These are phyloP conservation scores for Ramphastos sulfuratus DNA, from an alignment of 2,113 vertebrate species.

Conservation along the genomic window DNA sequence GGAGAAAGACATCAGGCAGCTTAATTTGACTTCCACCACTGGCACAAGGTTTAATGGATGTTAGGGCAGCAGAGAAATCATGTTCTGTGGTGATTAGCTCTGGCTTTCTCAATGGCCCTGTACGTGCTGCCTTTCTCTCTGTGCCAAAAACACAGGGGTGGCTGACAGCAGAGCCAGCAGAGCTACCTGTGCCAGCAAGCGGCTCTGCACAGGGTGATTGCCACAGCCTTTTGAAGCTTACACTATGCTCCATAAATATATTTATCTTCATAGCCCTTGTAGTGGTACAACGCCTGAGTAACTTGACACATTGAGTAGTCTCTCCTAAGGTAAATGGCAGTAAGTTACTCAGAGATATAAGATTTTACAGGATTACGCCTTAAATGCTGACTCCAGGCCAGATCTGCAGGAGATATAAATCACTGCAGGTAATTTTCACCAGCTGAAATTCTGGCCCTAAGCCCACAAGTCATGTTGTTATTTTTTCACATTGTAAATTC, in stretches of 20 bases:
- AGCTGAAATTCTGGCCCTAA: conserved; percentile 57
- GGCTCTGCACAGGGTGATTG: neutral
- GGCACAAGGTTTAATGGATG: conserved; percentile 43
- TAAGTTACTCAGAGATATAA: conserved; percentile 2
- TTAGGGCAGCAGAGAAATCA: conserved; percentile 15
- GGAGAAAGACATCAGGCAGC: conserved; percentile 16
- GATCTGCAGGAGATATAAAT: conserved; percentile 60
- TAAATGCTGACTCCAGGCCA: conserved; percentile 25
- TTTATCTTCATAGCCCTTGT: neutral
- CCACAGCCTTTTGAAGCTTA: neutral
- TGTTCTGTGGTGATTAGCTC: conserved; percentile 21
- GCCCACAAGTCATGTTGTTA: conserved; percentile 40
- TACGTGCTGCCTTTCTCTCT: neutral
- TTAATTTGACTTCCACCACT: conserved; percentile 43
- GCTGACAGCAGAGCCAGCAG: neutral
- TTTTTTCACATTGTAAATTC: conserved; percentile 70
- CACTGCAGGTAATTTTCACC: conserved; percentile 64
- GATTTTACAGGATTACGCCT: conserved; percentile 8
- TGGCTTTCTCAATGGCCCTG: neutral
- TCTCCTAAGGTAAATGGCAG: neutral
- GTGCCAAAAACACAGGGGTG: neutral
- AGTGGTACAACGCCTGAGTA: neutral
- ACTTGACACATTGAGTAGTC: neutral
- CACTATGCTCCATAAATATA: neutral
- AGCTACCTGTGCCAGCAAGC: conserved; percentile 1